These are phyloP conservation scores for Myioborus miniatus DNA, from an alignment of 2,797 vertebrate genomes.

Conservation along the genomic window DNA sequence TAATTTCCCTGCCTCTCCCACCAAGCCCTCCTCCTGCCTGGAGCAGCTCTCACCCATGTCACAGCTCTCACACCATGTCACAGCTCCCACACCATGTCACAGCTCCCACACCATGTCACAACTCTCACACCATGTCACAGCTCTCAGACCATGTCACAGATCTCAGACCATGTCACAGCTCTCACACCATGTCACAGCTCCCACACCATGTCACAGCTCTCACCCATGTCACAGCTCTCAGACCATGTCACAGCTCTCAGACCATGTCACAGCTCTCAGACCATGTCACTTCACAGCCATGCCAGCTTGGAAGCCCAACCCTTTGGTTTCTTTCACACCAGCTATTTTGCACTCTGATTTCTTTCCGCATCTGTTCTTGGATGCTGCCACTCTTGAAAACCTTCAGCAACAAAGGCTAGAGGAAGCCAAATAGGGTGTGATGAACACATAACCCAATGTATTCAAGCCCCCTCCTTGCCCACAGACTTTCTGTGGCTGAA, in stretches of 20 bases:
- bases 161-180: background rate
- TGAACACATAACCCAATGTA: background rate
- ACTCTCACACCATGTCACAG: background rate
- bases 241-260: background rate
- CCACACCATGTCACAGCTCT: background rate
- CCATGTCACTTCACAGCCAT: background rate
- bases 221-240: background rate
- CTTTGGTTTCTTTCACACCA: background rate
- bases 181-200: background rate
- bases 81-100: background rate
- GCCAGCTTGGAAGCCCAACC: background rate
- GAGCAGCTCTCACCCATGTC: background rate
- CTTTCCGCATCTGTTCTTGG: background rate
- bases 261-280: background rate
- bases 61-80: background rate
- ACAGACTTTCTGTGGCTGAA: background rate
- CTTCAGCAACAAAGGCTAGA: background rate
- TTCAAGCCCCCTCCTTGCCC: background rate
- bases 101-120: background rate
- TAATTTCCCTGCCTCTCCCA: background rate
- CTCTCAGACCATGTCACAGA: background rate
- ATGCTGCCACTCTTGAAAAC: background rate
- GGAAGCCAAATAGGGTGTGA: background rate
- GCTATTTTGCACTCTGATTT: background rate
- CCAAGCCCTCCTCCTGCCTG: background rate